These are phyloP conservation scores for Tetrax tetrax DNA, from an alignment of 2,113 vertebrate species.

Conservation along the genomic window DNA sequence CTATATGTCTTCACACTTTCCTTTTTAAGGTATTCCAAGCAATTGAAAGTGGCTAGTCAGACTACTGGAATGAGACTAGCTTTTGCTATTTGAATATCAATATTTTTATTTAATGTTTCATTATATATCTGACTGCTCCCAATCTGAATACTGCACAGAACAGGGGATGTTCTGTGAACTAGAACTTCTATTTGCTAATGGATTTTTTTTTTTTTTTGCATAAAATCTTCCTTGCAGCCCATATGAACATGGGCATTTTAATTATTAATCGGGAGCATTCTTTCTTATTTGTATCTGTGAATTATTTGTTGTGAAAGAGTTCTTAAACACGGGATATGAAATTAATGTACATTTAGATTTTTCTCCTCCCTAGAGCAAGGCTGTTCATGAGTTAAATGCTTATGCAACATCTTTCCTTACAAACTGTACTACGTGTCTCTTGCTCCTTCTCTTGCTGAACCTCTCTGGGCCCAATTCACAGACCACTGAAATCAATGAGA, in stretches of 20 bases:
- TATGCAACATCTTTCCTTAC: constrained; percentile 49
- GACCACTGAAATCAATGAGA: neutral
- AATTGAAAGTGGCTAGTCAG: neutral
- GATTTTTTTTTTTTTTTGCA: neutral
- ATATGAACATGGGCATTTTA: constrained; percentile 43
- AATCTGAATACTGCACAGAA: neutral
- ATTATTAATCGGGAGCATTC: constrained; percentile 39
- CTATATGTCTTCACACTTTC: neutral
- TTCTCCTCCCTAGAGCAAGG: neutral
- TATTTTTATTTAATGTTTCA: neutral
- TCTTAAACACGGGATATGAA: constrained; percentile 17
- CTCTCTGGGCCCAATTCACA: neutral
- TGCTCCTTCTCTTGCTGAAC: neutral
- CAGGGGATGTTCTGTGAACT: neutral
- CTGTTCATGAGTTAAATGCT: constrained; percentile 47
- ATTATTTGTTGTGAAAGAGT: constrained; percentile 18
- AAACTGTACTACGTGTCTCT: neutral
- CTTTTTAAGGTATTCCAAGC: neutral
- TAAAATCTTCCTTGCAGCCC: constrained; percentile 12
- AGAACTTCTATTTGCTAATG: constrained; percentile 24
- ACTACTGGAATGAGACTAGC: neutral
- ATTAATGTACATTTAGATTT: constrained; percentile 17
- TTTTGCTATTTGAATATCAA: neutral
- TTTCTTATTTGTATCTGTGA: constrained; percentile 29
- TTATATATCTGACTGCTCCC: neutral